Percentiles rank a stretch among this genome's conserved stretches.
These are phyloP conservation scores for Eulithis testata DNA, from an alignment of 2,888 invertebrate species.

Conservation along the genomic window DNA sequence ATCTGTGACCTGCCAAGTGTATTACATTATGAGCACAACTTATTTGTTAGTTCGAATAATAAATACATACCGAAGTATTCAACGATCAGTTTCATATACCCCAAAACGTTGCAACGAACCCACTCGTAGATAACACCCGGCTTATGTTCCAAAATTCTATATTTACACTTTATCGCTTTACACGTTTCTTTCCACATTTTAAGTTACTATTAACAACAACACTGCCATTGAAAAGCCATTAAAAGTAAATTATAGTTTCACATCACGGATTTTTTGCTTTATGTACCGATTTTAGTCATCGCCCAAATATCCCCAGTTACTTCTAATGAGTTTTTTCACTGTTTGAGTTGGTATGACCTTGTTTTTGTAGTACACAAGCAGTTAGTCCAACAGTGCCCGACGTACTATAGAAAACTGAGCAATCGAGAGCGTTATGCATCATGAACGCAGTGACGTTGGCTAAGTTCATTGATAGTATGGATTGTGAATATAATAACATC, in stretches of 20 bases:
- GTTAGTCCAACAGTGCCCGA: constrained; percentile 37
- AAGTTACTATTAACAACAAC: constrained; percentile 22
- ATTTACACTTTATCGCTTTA: constrained; percentile 51
- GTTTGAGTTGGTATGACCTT: constrained; percentile 2
- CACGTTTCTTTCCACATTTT: constrained; percentile 62
- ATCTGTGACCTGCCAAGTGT: neutral
- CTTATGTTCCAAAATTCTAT: constrained; percentile 48
- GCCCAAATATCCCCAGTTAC: constrained; percentile 17
- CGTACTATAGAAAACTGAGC: constrained; percentile 49
- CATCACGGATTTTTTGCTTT: constrained; percentile 13
- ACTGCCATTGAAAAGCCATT: constrained; percentile 33
- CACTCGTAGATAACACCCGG: constrained; percentile 44
- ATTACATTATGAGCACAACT: neutral
- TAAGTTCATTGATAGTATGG: neutral
- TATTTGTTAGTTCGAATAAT: neutral
- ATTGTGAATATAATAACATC: constrained; percentile 22
- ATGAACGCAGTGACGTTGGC: constrained; percentile 43
- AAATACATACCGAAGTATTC: constrained; percentile 69
- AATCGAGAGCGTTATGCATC: constrained; percentile 48
- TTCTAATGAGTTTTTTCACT: constrained; percentile 7
- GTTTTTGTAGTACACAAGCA: constrained; percentile 45
- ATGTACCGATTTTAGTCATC: constrained; percentile 5
- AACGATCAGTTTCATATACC: constrained; percentile 51
- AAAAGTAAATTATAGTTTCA: constrained; percentile 33
- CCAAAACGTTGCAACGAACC: constrained; percentile 51